A percentile compares a stretch with the other conserved stretches of the same genome.
These are phyloP conservation scores for Taxidea taxus DNA, from an alignment of 2,113 vertebrate genomes.

Conservation along the genomic window DNA sequence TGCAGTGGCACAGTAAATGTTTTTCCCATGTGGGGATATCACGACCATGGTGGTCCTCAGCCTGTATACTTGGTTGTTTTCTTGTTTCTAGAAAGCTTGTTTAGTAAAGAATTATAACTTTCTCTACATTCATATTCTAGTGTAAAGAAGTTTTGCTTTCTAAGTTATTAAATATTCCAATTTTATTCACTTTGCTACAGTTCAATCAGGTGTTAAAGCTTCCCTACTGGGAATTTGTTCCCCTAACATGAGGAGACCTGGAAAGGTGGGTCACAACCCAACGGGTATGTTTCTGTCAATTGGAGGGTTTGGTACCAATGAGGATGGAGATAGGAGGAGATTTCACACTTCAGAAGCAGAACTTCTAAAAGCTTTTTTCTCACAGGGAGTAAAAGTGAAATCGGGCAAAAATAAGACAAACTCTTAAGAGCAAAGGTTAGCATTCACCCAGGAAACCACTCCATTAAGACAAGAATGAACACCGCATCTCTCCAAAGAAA, in stretches of 20 bases:
- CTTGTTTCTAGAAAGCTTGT: not conserved
- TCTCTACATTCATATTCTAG: not conserved
- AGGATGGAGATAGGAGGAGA: not conserved
- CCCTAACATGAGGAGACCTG: not conserved
- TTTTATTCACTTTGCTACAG: not conserved
- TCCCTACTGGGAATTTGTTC: not conserved
- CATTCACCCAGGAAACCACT: not conserved
- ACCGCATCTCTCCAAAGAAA: not conserved
- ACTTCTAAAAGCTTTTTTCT: not conserved
- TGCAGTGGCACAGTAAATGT: not conserved
- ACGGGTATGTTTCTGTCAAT: not conserved
- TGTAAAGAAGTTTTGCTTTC: slow-evolving; percentile 4
- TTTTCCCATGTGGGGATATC: not conserved
- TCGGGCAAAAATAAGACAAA: not conserved
- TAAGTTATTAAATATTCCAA: not conserved
- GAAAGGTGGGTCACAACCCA: rapidly evolving
- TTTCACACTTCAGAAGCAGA: not conserved
- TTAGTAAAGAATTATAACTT: not conserved
- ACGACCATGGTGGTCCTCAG: not conserved
- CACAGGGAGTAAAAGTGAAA: rapidly evolving
- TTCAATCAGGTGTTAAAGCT: not conserved
- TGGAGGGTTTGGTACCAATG: not conserved
- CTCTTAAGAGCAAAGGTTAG: not conserved
- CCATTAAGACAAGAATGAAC: not conserved
- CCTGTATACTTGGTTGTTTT: not conserved